Conservation (phyloP, 2,888 invertebrate species). For the Drosophila lutescens region DNA sequence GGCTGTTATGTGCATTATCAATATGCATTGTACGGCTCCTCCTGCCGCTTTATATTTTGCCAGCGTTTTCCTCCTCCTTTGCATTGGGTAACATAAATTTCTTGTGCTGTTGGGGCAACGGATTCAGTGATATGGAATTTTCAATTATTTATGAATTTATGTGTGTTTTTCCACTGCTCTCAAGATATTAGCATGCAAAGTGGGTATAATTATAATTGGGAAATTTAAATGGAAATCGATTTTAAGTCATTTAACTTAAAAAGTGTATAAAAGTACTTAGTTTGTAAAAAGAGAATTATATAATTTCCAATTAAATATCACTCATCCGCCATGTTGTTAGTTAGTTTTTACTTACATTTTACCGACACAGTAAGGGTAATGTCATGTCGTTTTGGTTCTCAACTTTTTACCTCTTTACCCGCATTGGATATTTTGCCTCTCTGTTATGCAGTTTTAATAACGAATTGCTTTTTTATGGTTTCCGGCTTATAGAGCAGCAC, state of each 20-base stretch:
- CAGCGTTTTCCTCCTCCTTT: constrained; percentile 45
- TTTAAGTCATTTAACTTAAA: neutral
- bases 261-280: too few relatives aligned
- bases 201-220: neutral
- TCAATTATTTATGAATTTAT: constrained; percentile 28
- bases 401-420: constrained; percentile 11
- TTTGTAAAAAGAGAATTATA: too few relatives aligned
- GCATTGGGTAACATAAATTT: constrained; percentile 36
- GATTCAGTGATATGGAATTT: neutral
- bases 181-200: neutral
- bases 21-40: constrained; percentile 69
- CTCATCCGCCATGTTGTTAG: neutral
- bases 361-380: constrained; percentile 10
- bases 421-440: constrained; percentile 35
- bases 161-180: neutral
- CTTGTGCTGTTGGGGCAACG: constrained; percentile 12
- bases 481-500: constrained; percentile 71
- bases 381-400: constrained; percentile 12
- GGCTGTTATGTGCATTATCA: constrained; percentile 77
- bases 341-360: neutral
- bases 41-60: constrained; percentile 53
- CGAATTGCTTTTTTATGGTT: constrained; percentile 78
- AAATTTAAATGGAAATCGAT: neutral
- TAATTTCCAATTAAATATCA: neutral
- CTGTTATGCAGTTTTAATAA: constrained; percentile 73